Base-by-base conservation (phyloP, 2,113 vertebrate species). In the Gadus macrocephalus region DNA sequence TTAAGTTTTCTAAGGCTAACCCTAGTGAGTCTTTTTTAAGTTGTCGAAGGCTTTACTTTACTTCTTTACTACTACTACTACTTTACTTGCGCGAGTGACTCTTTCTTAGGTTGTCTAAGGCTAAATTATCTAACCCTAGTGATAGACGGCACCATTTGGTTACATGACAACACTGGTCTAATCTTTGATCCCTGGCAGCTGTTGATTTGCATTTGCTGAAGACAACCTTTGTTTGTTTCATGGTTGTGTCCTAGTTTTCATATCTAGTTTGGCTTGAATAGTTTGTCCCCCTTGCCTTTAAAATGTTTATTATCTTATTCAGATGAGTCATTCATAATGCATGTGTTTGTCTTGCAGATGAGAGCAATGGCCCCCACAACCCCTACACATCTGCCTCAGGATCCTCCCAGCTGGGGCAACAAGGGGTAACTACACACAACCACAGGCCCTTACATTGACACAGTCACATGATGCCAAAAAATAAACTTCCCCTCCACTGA, bases 331-430 rank as follows among this genome's bases (percentile, higher is more conserved):
- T 20, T 19, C 3, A 42, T 42, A 38, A 53, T 72, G 4, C 15
- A 59, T 70, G 0, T 81, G 27, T 76, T 14, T 85, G 62, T 88
- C 58, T 89, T 86, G n/a, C 83, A 90, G 88, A 89, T 73, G 85
- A 88, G 60, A 2, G 78, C 0, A 87, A 88, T 74, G 87, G 82
- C 67, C 87, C 85, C 79, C 25, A 74, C 25, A 78, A 81, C 27
- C 70, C 82, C 9, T 55, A 38, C 49, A 76, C 81, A 4, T 62
- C 78, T 20, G 79, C 74, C 70, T n/a, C 77, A 58, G 83, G 75
- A 67, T 83, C 80, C 4, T 6, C 66, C 27, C 78, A 82, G 66
- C 73, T 80, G 53, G 81, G 53, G 25, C 70, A 62, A 16, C 35
- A 69, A 5, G 63, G 1, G 86, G 88, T 90, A 89, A 89, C 61